A percentile compares a stretch with the other conserved stretches of the same genome.
phyloP scores from a whole-genome alignment of 2,113 vertebrate species.

The Microcebus murinus region DNA sequence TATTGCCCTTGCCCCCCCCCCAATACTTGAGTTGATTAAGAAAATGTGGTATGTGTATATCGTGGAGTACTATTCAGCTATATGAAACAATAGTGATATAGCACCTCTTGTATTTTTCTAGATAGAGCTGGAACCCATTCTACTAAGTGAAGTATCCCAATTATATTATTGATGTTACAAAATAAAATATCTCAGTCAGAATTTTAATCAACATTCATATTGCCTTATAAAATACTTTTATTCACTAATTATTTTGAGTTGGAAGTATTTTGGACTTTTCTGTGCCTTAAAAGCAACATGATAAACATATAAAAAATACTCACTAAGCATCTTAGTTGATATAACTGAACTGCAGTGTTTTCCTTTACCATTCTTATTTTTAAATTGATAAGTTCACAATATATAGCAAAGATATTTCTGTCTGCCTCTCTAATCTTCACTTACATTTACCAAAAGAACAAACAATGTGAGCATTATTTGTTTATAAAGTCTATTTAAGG shows the following conservation, averaged over 20 bases:
- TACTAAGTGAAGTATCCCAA: too few relatives aligned
- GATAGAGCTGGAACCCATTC: too few relatives aligned
- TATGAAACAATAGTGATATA: too few relatives aligned
- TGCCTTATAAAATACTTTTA: not conserved
- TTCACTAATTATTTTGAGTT: not conserved
- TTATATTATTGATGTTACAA: slow-evolving; percentile 7
- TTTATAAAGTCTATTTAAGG: not conserved
- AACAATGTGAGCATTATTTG: not conserved
- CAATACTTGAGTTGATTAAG: too few relatives aligned
- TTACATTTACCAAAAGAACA: not conserved
- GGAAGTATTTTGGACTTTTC: not conserved
- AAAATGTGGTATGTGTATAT: too few relatives aligned
- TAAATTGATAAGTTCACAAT: not conserved
- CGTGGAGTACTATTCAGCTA: too few relatives aligned
- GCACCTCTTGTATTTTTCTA: too few relatives aligned
- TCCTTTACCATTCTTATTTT: not conserved
- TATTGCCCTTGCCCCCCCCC: too few relatives aligned
- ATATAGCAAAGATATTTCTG: not conserved
- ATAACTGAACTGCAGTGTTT: not conserved
- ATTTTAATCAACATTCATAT: not conserved
- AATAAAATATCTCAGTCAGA: not conserved
- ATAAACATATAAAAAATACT: not conserved
- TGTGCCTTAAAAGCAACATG: not conserved
- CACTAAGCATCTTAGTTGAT: not conserved
- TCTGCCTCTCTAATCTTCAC: not conserved